Percentiles rank a stretch among this genome's conserved stretches.
phyloP scores from a whole-genome alignment of 2,113 vertebrate genomes.

The Rostratula benghalensis region DNA sequence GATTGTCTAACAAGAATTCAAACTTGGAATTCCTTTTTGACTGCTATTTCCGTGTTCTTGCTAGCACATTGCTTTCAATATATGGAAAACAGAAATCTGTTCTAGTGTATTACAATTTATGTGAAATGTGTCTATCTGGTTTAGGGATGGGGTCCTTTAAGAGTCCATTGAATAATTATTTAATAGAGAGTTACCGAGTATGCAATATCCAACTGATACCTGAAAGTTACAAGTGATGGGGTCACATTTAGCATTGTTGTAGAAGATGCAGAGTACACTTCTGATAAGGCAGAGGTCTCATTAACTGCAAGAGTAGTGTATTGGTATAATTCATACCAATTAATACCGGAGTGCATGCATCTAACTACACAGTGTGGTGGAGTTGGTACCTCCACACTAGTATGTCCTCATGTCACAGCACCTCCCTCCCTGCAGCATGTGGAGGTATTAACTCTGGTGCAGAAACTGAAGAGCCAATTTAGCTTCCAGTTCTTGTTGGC shows the following conservation, averaged over 20 bases:
- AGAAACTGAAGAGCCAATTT: neutral
- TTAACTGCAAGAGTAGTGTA: neutral
- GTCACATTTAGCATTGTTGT: neutral
- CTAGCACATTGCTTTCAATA: neutral
- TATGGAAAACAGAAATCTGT: neutral
- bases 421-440: fast-evolving
- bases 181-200: fast-evolving
- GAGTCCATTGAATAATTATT: neutral
- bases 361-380: neutral
- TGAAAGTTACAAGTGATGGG: neutral
- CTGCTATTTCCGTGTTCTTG: neutral
- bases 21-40: neutral
- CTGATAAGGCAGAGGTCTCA: neutral
- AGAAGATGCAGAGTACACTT: neutral
- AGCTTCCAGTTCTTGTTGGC: neutral
- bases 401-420: fast-evolving
- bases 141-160: neutral
- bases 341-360: neutral
- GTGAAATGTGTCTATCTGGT: neutral
- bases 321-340: neutral
- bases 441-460: fast-evolving
- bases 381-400: neutral
- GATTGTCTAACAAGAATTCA: neutral
- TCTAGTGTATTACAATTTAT: neutral
- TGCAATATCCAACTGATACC: neutral